Conservation (phyloP, 1,140 invertebrate species). For the Hormaphis cornu region DNA sequence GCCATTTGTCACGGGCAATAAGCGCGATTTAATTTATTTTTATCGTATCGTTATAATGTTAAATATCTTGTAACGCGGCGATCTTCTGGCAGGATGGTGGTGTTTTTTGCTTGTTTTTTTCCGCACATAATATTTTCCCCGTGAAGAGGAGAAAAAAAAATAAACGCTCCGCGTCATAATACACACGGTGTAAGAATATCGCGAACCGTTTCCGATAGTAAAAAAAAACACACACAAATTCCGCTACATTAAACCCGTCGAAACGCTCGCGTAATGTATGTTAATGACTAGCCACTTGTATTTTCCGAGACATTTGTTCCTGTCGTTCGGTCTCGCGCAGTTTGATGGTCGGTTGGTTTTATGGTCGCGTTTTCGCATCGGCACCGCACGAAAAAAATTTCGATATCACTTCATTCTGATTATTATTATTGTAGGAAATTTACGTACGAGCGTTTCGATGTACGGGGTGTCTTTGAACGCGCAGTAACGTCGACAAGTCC, state of each 20-base stretch:
- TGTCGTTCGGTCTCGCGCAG: constrained; percentile 8
- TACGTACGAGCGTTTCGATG: not conserved
- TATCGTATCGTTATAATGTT: not conserved
- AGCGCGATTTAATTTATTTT: constrained; percentile 25
- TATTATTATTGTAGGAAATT: not conserved
- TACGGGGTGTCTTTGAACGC: not conserved
- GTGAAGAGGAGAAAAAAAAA: not conserved
- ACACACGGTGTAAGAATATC: too few species aligned
- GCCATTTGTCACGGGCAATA: constrained; percentile 30
- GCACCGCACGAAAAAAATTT: not conserved
- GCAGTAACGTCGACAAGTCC: too few species aligned
- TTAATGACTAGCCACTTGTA: constrained; percentile 30
- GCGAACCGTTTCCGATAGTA: not conserved
- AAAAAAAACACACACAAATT: constrained; percentile 12
- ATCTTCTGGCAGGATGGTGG: too few species aligned
- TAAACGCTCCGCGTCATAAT: constrained; percentile 2
- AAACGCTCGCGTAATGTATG: constrained; percentile 28
- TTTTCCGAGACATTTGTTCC: constrained; percentile 30
- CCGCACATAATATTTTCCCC: not conserved
- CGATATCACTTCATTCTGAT: too few species aligned
- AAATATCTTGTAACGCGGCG: too few species aligned
- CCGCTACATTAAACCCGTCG: constrained; percentile 19
- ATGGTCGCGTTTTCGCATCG: constrained; percentile 7
- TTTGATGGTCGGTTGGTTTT: constrained; percentile 29
- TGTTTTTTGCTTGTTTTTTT: not conserved